Evolutionary conservation across 2,797 vertebrate species (phyloP).

Genomic region (Lacerta agilis): DNA sequence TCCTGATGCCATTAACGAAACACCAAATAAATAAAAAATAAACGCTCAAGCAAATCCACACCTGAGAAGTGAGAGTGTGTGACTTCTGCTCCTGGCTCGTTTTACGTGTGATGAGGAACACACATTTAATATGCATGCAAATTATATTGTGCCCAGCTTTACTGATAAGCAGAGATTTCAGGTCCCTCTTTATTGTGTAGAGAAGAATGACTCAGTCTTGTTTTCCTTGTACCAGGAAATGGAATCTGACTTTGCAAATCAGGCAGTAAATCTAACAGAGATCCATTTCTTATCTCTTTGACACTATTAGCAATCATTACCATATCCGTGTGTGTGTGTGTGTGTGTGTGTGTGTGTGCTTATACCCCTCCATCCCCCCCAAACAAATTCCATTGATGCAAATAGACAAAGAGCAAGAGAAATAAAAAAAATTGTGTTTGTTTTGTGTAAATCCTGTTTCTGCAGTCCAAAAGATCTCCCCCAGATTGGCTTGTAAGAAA

Average conservation of each 20-base stretch:
- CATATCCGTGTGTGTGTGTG: not conserved
- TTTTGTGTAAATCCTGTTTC: no score
- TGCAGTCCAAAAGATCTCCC: no score
- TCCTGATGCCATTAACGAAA: not conserved
- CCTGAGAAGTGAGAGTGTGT: not conserved
- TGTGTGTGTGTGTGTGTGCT: no score
- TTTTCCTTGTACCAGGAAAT: conserved; percentile 7
- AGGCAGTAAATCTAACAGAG: not conserved
- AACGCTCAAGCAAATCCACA: not conserved
- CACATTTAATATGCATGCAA: no score
- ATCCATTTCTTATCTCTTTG: not conserved
- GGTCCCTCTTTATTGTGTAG: not conserved
- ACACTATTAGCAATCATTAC: not conserved
- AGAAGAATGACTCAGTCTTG: not conserved
- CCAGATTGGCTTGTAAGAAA: no score
- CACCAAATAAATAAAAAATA: not conserved
- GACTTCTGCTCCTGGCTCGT: not conserved
- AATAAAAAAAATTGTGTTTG: no score
- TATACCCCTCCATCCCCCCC: no score
- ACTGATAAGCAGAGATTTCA: conserved; percentile 8
- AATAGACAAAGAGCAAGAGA: no score
- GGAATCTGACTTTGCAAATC: not conserved
- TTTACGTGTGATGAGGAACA: not conserved
- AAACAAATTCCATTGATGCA: no score
- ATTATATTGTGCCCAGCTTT: not conserved